Base-by-base conservation (phyloP, 2,888 invertebrate species). In the Trachelus iudaicus region DNA sequence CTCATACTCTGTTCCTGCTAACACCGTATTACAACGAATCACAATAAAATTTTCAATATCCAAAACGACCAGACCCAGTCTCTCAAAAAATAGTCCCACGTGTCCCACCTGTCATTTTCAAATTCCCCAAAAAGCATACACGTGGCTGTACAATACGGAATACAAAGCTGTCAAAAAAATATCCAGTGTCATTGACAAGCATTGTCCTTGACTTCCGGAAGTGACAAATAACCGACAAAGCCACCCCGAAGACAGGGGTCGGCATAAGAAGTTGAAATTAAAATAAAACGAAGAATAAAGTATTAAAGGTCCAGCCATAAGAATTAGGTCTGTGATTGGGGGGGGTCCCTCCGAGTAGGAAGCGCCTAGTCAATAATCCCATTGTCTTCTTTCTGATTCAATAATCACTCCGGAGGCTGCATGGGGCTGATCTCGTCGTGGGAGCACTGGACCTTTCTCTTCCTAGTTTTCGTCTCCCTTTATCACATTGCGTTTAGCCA, bases 311-410 rank as follows among this genome's bases (percentile, higher is more conserved):
- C 15, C 23, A 56, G 23, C 56, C 9, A 23, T 9, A 56, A 2
- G 23, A 0, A 56, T 56, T 23, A 1, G 9, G 9, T 23, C 56
- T 23, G 9, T 2, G 9, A 56, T 77, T 77, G 77, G 31, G 77
- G 34, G n/a, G n/a, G n/a, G n/a, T n/a, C 77, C 73, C 73, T 77
- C 74, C 74, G 77, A 77, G 77, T 77, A 77, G 77, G 77, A 77
- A 77, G 73, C 77, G 73, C 73, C 77, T 77, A 73, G 77, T 77
- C 73, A 77, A 69, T 77, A 77, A 77, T 77, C 77, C 77, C 69
- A 77, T 77, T 77, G 77, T 77, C 77, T 77, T 77, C 77, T 69
- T 74, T 77, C 73, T 77, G 73, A 77, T 77, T 74, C 73, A 77
- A 74, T 77, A 77, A 56, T 23, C 56, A 23, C 23, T 56, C 56